Evolutionary conservation across 2,888 invertebrate genomes (phyloP).

Genomic region (Physocephala rufipes): DNA sequence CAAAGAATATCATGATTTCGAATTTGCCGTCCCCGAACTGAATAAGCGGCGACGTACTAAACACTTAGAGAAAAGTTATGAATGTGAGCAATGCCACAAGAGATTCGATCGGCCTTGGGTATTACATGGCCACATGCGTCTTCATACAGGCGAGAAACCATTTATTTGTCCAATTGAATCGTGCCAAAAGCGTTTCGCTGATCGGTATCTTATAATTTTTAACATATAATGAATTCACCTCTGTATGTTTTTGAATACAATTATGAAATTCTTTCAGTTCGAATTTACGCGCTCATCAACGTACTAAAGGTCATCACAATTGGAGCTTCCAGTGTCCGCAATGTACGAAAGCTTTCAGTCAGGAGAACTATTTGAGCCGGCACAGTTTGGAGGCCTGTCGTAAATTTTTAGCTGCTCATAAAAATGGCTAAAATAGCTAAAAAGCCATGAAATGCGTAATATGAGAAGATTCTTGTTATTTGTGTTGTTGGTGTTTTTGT

Average conservation of each 20-base stretch:
- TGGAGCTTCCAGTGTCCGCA: constrained; percentile 75
- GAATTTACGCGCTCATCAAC: constrained; percentile 77
- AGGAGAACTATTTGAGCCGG: constrained; percentile 73
- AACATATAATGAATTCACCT: constrained; percentile 8
- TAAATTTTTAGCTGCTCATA: constrained; percentile 66
- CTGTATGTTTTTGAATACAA: not conserved
- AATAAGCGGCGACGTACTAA: constrained; percentile 47
- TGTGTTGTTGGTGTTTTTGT: not conserved
- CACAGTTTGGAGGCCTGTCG: constrained; percentile 74
- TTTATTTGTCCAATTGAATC: constrained; percentile 72
- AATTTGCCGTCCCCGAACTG: constrained; percentile 43
- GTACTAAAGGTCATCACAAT: constrained; percentile 75
- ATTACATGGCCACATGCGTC: constrained; percentile 73
- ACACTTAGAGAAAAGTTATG: constrained; percentile 49
- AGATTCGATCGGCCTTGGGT: constrained; percentile 78
- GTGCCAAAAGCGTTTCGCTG: constrained; percentile 75
- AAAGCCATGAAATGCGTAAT: not conserved
- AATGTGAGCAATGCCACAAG: constrained; percentile 69
- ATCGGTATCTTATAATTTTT: constrained; percentile 66
- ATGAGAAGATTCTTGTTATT: not conserved
- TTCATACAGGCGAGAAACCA: constrained; percentile 77
- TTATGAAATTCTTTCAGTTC: constrained; percentile 66
- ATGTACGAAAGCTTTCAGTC: constrained; percentile 77
- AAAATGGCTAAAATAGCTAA: constrained; percentile 44
- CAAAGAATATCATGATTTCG: constrained; percentile 41